A percentile compares a stretch with the other conserved stretches of the same genome.
These are phyloP conservation scores for Neopipo cinnamomea DNA, from an alignment of 2,113 vertebrate genomes.

Conservation along the genomic window DNA sequence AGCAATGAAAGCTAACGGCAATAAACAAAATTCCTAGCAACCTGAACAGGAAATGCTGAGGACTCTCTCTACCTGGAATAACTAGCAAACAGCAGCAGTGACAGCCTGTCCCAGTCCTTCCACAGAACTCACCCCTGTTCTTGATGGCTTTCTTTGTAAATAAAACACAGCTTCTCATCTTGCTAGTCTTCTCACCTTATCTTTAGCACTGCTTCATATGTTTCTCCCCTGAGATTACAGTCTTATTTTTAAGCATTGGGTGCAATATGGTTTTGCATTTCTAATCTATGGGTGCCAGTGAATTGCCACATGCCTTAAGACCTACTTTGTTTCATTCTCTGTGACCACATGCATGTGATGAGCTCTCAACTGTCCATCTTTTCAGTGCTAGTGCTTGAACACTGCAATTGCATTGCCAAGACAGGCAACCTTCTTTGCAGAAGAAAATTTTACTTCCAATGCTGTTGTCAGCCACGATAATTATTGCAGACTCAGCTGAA, in stretches of 20 bases:
- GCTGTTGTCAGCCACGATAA: background rate
- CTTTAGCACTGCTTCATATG: background rate
- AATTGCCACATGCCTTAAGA: background rate
- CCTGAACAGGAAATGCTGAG: background rate
- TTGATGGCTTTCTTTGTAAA: background rate
- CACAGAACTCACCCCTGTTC: background rate
- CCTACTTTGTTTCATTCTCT: background rate
- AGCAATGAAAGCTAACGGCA: background rate
- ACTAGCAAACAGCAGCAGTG: background rate
- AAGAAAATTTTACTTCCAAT: background rate
- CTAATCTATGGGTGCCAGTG: background rate
- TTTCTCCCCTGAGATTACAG: background rate
- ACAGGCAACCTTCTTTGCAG: background rate
- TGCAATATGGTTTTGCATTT: background rate
- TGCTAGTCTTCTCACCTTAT: background rate
- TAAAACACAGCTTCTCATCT: background rate
- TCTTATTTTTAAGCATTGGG: background rate
- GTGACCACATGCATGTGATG: rapidly evolving
- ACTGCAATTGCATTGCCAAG: background rate
- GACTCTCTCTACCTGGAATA: background rate
- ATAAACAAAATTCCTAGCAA: background rate
- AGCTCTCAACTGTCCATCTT: background rate
- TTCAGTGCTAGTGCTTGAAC: background rate
- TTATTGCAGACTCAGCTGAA: background rate
- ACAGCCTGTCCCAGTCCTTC: background rate